Percentiles rank a stretch among this genome's conserved stretches.
Conservation (phyloP, 1,140 invertebrate species). For the Tetramorium alpestre region DNA sequence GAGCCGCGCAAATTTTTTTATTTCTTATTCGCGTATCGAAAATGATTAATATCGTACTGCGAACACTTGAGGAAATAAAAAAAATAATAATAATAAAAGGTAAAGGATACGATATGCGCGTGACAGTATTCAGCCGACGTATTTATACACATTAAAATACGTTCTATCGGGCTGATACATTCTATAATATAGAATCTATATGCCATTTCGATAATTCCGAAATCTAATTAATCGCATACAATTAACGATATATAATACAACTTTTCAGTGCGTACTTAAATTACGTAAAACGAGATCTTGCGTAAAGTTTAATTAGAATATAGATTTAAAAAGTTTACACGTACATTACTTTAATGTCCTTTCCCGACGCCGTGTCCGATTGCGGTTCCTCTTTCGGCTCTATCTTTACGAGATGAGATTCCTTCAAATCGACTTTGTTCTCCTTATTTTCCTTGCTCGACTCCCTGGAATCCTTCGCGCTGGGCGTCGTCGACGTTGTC, state of each 20-base stretch:
- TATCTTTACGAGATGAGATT: constrained; percentile 75
- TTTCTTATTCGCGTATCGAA: constrained; percentile 38
- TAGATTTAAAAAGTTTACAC: constrained; percentile 48
- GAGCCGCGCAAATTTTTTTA: constrained; percentile 39
- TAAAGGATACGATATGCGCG: background rate
- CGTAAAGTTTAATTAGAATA: background rate
- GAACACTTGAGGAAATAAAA: constrained; percentile 26
- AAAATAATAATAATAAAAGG: background rate
- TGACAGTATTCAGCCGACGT: background rate
- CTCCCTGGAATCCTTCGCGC: constrained; percentile 81
- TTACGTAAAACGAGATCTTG: background rate
- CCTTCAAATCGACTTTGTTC: constrained; percentile 78
- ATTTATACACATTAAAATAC: background rate
- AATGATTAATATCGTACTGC: constrained; percentile 43
- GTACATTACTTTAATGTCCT: constrained; percentile 78
- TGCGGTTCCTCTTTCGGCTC: constrained; percentile 78
- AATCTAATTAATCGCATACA: background rate
- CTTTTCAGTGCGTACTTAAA: background rate
- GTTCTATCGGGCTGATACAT: background rate
- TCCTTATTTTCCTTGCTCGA: constrained; percentile 82
- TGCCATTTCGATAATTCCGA: background rate
- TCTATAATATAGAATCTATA: no score
- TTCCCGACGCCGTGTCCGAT: constrained; percentile 72
- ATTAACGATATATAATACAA: background rate
- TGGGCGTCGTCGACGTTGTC: constrained; percentile 76